These are phyloP conservation scores for Sinopyrophorus schimmeli DNA, from an alignment of 2,888 invertebrate genomes.

Conservation along the genomic window DNA sequence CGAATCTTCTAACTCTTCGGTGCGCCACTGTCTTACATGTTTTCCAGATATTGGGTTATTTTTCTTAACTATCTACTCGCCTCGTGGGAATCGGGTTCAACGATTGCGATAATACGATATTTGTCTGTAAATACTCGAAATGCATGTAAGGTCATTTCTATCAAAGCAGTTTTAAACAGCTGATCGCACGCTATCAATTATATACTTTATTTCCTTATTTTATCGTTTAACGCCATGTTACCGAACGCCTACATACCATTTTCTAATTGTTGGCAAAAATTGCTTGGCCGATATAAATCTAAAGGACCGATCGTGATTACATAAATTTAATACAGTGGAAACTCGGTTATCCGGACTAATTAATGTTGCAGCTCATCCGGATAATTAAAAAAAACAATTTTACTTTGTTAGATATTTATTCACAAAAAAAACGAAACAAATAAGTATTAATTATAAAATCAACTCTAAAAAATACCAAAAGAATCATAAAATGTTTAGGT, in stretches of 20 bases:
- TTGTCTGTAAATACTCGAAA: conserved; percentile 33
- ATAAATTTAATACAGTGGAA: too few species aligned
- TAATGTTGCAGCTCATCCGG: too few species aligned
- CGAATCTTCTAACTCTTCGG: conserved; percentile 4
- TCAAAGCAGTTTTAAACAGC: conserved; percentile 34
- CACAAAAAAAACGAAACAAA: too few species aligned
- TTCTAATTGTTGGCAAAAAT: too few species aligned
- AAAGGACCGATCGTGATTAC: too few species aligned
- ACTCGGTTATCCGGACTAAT: too few species aligned
- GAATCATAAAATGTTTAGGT: too few species aligned
- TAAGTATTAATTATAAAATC: too few species aligned
- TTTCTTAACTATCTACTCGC: conserved; percentile 27
- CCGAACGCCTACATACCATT: conserved; percentile 15
- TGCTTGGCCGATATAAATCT: too few species aligned
- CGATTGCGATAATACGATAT: conserved; percentile 34
- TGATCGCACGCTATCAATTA: conserved; percentile 37
- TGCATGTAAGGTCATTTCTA: conserved; percentile 36
- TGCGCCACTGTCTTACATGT: conserved; percentile 23
- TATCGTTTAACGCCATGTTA: conserved; percentile 9
- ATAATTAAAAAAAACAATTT: too few species aligned
- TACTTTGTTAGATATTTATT: too few species aligned
- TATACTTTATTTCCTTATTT: conserved; percentile 31
- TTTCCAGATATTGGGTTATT: conserved; percentile 26
- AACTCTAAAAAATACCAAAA: too few species aligned
- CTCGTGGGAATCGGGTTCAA: conserved; percentile 38